A percentile compares a stretch with the other conserved stretches of the same genome.
Evolutionary conservation across 2,113 vertebrate species (phyloP).

Genomic region (Odontesthes bonariensis): DNA sequence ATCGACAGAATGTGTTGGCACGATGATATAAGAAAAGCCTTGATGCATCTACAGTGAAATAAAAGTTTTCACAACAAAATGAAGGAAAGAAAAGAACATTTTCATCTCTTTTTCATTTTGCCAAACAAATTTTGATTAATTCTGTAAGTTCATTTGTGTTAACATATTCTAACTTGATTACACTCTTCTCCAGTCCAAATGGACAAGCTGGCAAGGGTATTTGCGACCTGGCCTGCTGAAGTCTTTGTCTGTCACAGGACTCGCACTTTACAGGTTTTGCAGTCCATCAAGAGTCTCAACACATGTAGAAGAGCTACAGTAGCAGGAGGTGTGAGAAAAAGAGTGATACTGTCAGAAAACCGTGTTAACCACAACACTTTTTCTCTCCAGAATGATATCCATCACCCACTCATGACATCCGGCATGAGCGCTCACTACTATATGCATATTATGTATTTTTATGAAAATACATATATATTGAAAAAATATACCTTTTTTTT

Average conservation of each 20-base stretch:
- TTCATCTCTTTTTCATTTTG: too few relatives aligned
- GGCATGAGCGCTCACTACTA: too few relatives aligned
- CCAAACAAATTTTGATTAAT: too few relatives aligned
- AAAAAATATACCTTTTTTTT: background rate
- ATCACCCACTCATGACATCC: background rate
- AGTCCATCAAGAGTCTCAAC: constrained; percentile 3
- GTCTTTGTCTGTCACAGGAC: constrained; percentile 7
- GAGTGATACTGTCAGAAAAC: constrained; percentile 2
- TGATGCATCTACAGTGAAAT: too few relatives aligned
- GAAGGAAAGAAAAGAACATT: too few relatives aligned
- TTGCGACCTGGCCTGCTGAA: background rate
- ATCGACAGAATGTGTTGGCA: too few relatives aligned
- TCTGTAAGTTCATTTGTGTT: background rate
- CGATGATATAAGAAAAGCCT: too few relatives aligned
- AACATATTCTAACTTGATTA: background rate
- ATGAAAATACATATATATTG: background rate
- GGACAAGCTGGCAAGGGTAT: background rate
- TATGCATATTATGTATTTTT: background rate
- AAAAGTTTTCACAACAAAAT: background rate
- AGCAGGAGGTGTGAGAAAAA: constrained; percentile 49
- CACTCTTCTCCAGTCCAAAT: too few relatives aligned
- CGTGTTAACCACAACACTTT: background rate
- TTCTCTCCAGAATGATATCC: constrained; percentile 1
- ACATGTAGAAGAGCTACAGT: background rate
- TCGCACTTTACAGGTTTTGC: background rate